Percentiles rank a stretch among this genome's conserved stretches.
Conservation (phyloP, 2,113 vertebrate genomes). For the Bolborhynchus lineola region DNA sequence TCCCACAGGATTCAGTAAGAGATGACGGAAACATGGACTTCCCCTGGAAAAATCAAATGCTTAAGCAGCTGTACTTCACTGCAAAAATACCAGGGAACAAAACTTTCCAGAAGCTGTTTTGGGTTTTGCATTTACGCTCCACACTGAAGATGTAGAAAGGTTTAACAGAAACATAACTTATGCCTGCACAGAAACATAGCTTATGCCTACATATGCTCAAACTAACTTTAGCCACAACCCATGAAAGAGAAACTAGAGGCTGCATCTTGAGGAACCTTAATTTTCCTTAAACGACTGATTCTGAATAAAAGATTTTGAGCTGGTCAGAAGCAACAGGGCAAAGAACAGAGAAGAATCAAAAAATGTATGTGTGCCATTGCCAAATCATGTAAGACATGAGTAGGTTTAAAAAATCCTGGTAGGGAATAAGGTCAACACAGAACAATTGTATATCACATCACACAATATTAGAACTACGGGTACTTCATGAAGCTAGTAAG, state of each 20-base stretch:
- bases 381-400: neutral
- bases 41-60: conserved; percentile 57
- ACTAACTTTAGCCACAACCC: neutral
- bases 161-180: neutral
- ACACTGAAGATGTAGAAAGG: neutral
- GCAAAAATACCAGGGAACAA: conserved; percentile 9
- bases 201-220: neutral
- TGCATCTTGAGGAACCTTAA: neutral
- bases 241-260: neutral
- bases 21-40: conserved; percentile 62
- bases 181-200: neutral
- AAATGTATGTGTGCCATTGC: neutral
- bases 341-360: neutral
- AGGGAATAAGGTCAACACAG: neutral
- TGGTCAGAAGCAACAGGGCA: neutral
- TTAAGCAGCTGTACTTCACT: conserved; percentile 21
- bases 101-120: neutral
- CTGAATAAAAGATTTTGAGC: neutral
- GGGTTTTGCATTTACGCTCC: neutral
- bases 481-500: neutral
- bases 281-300: neutral
- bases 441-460: neutral
- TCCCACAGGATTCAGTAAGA: conserved; percentile 53
- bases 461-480: neutral
- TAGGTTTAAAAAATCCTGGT: neutral